Evolutionary conservation across 2,113 vertebrate species (phyloP).

Genomic region (Amblyopsis rosae): DNA sequence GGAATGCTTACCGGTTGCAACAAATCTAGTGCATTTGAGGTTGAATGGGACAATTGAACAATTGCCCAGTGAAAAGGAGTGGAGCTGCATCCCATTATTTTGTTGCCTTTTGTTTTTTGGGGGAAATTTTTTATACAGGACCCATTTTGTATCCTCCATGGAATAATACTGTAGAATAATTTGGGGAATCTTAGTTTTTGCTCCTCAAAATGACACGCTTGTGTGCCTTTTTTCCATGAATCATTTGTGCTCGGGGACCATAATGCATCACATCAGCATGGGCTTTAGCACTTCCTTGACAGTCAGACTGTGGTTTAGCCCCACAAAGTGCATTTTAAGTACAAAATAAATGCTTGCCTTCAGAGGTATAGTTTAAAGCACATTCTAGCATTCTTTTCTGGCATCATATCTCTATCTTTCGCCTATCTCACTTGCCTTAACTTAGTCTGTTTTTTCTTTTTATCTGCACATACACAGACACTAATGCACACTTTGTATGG

Average conservation of each 20-base stretch:
- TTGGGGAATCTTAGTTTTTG: slow-evolving; percentile 61
- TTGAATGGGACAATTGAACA: background rate
- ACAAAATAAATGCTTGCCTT: slow-evolving; percentile 43
- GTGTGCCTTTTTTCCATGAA: slow-evolving; percentile 57
- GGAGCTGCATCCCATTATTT: slow-evolving; percentile 4
- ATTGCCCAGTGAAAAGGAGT: background rate
- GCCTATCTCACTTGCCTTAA: background rate
- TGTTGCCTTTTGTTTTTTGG: slow-evolving; percentile 11
- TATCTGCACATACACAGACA: background rate
- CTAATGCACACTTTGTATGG: slow-evolving; percentile 3
- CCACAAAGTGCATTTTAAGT: slow-evolving; percentile 63
- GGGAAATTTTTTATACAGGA: slow-evolving; percentile 10
- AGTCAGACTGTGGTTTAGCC: slow-evolving; percentile 49
- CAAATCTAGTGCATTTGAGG: background rate
- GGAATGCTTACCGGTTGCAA: slow-evolving; percentile 5
- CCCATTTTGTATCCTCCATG: slow-evolving; percentile 17
- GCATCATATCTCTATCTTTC: slow-evolving; percentile 21
- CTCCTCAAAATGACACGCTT: slow-evolving; percentile 55
- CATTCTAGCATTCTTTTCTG: slow-evolving; percentile 20
- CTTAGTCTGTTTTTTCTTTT: background rate
- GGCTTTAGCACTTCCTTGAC: slow-evolving; percentile 55
- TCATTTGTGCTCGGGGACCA: slow-evolving; percentile 64
- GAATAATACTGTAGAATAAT: slow-evolving; percentile 51
- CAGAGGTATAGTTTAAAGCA: slow-evolving; percentile 30
- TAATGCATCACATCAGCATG: slow-evolving; percentile 63